phyloP scores from a whole-genome alignment of 2,888 invertebrate genomes.

The Cetonia aurata region DNA sequence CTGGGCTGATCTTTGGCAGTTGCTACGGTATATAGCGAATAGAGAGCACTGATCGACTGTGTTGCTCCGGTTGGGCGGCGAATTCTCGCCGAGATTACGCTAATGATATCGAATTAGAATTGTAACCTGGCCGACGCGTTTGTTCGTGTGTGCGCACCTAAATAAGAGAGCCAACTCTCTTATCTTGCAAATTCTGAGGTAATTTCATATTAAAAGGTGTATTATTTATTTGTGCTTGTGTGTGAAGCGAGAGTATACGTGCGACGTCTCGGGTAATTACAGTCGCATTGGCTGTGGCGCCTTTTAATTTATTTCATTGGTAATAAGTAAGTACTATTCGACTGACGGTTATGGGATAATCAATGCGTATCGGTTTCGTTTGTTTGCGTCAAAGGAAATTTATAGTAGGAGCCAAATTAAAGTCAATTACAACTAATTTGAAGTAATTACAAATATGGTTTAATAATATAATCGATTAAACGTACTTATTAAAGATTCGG shows the following conservation, averaged over 20 bases:
- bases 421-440: constrained; percentile 9
- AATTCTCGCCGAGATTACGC: constrained; percentile 19
- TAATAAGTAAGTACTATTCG: not conserved
- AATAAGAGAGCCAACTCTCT: constrained; percentile 16
- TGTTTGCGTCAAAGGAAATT: not conserved
- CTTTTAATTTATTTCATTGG: constrained; percentile 20
- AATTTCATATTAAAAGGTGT: constrained; percentile 25
- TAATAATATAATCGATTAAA: no score
- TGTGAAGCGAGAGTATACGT: not conserved
- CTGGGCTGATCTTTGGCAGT: not conserved
- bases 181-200: constrained; percentile 14
- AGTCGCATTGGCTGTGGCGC: constrained; percentile 4
- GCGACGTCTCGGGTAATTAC: constrained; percentile 4
- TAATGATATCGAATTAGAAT: constrained; percentile 26
- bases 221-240: not conserved
- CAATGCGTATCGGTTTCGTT: constrained; percentile 10
- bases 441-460: not conserved
- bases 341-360: not conserved
- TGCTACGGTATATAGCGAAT: constrained; percentile 1
- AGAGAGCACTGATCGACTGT: not conserved
- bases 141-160: not conserved
- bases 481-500: no score
- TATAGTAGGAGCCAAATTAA: not conserved
- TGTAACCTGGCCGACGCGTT: not conserved
- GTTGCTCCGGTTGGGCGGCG: not conserved